A percentile compares a stretch with the other conserved stretches of the same genome.
phyloP scores from a whole-genome alignment of 2,888 invertebrate species.

The Cyrtodaria siliqua region DNA sequence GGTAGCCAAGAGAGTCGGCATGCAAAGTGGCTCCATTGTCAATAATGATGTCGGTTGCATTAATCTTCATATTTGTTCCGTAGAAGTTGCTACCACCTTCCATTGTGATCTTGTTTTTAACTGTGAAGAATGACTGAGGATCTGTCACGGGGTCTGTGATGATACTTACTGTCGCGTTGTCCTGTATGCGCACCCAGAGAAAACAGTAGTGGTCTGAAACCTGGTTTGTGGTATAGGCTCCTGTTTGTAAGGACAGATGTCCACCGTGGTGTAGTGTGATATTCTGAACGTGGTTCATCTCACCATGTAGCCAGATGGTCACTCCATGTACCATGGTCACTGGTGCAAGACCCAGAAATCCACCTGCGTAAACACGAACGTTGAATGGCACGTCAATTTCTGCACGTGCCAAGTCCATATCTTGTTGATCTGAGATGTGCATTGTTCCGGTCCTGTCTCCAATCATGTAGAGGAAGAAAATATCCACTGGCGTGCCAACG shows the following conservation, averaged over 20 bases:
- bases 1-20: conserved; percentile 70
- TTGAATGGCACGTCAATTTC: conserved; percentile 77
- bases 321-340: conserved; percentile 74
- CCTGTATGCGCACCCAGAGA: conserved; percentile 71
- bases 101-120: conserved; percentile 63
- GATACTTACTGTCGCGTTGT: conserved; percentile 70
- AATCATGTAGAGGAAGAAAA: conserved; percentile 79
- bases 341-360: conserved; percentile 70
- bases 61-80: conserved; percentile 69
- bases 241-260: conserved; percentile 66
- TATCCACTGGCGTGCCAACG: conserved; percentile 53
- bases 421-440: conserved; percentile 72
- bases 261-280: conserved; percentile 74
- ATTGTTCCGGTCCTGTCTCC: conserved; percentile 79
- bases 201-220: conserved; percentile 57
- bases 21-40: conserved; percentile 76
- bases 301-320: conserved; percentile 76
- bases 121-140: conserved; percentile 59
- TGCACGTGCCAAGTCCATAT: conserved; percentile 67
- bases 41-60: conserved; percentile 68
- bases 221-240: conserved; percentile 65
- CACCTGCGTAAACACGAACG: conserved; percentile 70
- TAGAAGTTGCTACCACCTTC: conserved; percentile 76
- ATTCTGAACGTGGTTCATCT: conserved; percentile 71
- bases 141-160: conserved; percentile 68